A percentile compares a stretch with the other conserved stretches of the same genome.
These are phyloP conservation scores for Acanthopleura granulata DNA, from an alignment of 2,888 invertebrate species.

Conservation along the genomic window DNA sequence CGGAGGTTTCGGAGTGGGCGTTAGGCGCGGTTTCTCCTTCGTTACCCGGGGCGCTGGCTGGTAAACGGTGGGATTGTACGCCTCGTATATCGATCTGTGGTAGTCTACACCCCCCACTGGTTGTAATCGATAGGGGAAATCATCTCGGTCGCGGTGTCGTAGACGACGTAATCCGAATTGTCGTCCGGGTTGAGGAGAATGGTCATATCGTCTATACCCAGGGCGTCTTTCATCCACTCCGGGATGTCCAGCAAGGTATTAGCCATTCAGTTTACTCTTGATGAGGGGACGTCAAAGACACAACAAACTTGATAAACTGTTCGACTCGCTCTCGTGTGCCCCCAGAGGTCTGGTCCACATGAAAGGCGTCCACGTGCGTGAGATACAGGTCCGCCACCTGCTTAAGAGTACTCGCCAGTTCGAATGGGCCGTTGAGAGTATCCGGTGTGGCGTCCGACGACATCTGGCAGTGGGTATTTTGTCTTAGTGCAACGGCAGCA, in stretches of 20 bases:
- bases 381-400: neutral
- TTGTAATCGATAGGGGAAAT: neutral
- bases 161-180: neutral
- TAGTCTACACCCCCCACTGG: neutral
- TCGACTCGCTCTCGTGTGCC: neutral
- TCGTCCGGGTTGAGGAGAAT: neutral
- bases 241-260: neutral
- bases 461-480: neutral
- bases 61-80: neutral
- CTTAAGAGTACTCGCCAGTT: neutral
- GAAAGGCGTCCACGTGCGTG: neutral
- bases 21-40: neutral
- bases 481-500: no score
- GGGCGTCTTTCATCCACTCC: neutral
- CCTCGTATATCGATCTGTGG: neutral
- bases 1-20: neutral
- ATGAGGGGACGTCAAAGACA: neutral
- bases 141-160: neutral
- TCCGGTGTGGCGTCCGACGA: neutral
- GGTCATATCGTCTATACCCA: neutral
- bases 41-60: neutral
- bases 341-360: neutral
- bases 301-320: neutral
- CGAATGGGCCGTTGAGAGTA: neutral
- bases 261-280: neutral